Conservation (phyloP, 2,888 invertebrate genomes). For the Hirtodrosophila trivittata region DNA sequence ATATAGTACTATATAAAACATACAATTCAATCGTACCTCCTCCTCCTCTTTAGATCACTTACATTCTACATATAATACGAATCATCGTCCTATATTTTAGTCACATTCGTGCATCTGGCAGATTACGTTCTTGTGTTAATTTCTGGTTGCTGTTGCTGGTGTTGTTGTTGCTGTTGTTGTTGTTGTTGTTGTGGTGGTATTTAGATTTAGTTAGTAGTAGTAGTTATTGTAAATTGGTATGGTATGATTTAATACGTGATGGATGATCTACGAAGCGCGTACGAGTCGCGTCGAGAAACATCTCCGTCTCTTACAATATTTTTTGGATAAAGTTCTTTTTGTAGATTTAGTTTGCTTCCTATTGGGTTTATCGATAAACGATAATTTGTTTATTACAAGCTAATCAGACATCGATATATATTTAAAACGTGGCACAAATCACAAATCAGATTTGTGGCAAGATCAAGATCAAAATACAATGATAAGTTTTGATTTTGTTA, state of each 20-base stretch:
- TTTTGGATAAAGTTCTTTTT: conserved; percentile 10
- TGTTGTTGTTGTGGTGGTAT: conserved; percentile 34
- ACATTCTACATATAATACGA: conserved; percentile 55
- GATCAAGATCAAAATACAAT: conserved; percentile 78
- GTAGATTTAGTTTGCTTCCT: conserved; percentile 14
- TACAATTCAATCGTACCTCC: conserved; percentile 32
- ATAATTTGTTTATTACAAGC: conserved; percentile 57
- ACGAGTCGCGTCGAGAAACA: too few species aligned
- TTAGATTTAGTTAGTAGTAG: conserved; percentile 62
- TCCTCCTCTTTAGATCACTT: conserved; percentile 36
- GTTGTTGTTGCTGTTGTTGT: conserved; percentile 21
- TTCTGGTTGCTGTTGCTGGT: conserved; percentile 12
- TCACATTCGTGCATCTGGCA: conserved; percentile 17
- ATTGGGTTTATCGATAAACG: neutral
- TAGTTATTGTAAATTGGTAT: conserved; percentile 55
- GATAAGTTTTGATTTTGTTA: conserved; percentile 70
- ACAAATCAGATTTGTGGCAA: conserved; percentile 77
- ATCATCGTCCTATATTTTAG: conserved; percentile 34
- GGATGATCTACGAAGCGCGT: too few species aligned
- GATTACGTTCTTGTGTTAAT: conserved; percentile 15
- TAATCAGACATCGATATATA: conserved; percentile 77
- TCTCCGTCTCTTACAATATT: too few species aligned
- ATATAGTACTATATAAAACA: conserved; percentile 36
- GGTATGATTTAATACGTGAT: conserved; percentile 23
- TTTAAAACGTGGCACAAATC: conserved; percentile 79